Conservation (phyloP, 2,113 vertebrate species). For the Crotalus helleri region DNA sequence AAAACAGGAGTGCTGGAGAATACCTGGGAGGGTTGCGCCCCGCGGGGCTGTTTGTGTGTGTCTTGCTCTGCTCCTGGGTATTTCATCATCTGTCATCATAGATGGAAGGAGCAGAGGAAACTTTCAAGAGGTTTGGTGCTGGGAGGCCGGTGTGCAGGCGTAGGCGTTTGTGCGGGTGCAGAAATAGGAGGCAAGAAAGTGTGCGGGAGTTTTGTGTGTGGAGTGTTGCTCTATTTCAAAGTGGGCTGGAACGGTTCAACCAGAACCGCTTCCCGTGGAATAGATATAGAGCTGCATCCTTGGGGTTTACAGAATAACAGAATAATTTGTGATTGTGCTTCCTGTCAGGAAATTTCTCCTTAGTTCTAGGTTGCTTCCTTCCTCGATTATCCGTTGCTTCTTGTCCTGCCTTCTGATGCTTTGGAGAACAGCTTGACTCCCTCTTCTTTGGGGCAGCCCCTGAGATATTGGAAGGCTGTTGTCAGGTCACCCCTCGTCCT, state of each 20-base stretch:
- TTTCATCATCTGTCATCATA: constrained; percentile 35
- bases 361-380: neutral
- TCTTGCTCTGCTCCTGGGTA: neutral
- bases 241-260: neutral
- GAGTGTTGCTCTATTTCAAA: neutral
- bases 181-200: neutral
- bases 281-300: neutral
- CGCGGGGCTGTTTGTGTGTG: neutral
- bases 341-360: neutral
- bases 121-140: neutral
- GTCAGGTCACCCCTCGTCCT: accelerated
- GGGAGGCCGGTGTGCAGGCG: neutral
- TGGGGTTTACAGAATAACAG: neutral
- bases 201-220: neutral
- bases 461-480: neutral
- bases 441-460: neutral
- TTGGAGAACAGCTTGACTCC: neutral
- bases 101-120: neutral
- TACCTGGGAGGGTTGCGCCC: neutral
- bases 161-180: no score
- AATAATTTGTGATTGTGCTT: neutral
- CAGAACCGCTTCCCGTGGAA: no score
- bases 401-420: accelerated
- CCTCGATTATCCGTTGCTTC: accelerated
- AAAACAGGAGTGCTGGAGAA: neutral